These are phyloP conservation scores for Xiphophorus birchmanni DNA, from an alignment of 2,797 vertebrate genomes.

Conservation along the genomic window DNA sequence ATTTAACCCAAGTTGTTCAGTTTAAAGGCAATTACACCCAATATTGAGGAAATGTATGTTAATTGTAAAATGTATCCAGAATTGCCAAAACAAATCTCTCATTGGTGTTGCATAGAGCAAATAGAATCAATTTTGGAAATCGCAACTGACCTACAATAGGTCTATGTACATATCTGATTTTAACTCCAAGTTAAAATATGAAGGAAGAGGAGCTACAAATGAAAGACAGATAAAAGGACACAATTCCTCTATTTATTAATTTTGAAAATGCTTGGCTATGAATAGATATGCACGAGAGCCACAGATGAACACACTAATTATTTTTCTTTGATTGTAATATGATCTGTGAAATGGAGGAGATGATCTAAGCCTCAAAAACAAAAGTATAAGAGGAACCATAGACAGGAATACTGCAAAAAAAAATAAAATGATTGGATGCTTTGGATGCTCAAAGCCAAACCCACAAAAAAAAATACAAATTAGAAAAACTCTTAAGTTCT, in stretches of 20 bases:
- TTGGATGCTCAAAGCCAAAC: conserved; percentile 8
- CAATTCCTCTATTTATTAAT: not conserved
- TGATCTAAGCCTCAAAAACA: not conserved
- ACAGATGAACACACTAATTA: not conserved
- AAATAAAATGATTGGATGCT: conserved; percentile 1
- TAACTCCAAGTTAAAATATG: not conserved
- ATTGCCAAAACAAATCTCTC: too few species aligned
- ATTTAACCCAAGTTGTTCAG: not conserved
- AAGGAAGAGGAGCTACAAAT: not conserved
- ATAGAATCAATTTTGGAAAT: not conserved
- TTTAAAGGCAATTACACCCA: not conserved
- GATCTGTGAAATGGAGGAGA: not conserved
- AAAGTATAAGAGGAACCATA: not conserved
- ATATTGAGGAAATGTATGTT: not conserved
- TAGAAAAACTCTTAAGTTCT: conserved; percentile 4
- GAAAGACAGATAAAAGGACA: not conserved
- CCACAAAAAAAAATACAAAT: conserved; percentile 21
- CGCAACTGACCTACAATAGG: not conserved
- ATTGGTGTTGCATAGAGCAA: not conserved
- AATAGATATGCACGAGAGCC: not conserved
- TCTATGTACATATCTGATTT: not conserved
- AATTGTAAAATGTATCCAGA: not conserved
- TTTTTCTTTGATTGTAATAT: not conserved
- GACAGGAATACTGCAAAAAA: conserved; percentile 10
- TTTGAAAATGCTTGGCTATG: not conserved